Conservation (phyloP, 2,888 invertebrate genomes). For the Cenopis cana region DNA sequence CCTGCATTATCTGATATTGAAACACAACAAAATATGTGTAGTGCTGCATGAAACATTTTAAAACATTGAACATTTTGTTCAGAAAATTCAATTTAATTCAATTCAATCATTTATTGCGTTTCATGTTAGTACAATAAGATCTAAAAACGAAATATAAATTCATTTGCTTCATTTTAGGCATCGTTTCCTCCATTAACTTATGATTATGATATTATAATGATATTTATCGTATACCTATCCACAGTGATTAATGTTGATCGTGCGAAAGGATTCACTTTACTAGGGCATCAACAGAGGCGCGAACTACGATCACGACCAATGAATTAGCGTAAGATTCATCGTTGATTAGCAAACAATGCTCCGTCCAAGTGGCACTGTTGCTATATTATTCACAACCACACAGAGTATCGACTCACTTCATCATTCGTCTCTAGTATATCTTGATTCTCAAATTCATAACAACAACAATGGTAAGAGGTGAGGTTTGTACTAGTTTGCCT, state of each 20-base stretch:
- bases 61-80: too few species aligned
- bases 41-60: too few species aligned
- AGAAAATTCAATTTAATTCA: too few species aligned
- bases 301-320: slow-evolving; percentile 13
- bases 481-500: neutral
- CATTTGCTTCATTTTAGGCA: too few species aligned
- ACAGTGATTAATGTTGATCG: neutral
- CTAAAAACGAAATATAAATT: too few species aligned
- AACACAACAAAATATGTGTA: too few species aligned
- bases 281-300: neutral
- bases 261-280: slow-evolving; percentile 7
- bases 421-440: neutral
- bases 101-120: too few species aligned
- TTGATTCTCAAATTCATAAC: neutral
- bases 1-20: too few species aligned
- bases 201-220: neutral
- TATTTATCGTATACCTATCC: too few species aligned
- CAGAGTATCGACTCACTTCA: neutral
- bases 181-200: neutral
- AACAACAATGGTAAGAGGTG: neutral
- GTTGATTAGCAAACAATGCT: slow-evolving; percentile 17
- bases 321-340: slow-evolving; percentile 25
- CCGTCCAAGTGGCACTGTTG: slow-evolving; percentile 5
- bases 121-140: too few species aligned
- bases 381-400: neutral